Base-by-base conservation (phyloP, 1,140 invertebrate genomes). In the Rhopalosiphum maidis region DNA sequence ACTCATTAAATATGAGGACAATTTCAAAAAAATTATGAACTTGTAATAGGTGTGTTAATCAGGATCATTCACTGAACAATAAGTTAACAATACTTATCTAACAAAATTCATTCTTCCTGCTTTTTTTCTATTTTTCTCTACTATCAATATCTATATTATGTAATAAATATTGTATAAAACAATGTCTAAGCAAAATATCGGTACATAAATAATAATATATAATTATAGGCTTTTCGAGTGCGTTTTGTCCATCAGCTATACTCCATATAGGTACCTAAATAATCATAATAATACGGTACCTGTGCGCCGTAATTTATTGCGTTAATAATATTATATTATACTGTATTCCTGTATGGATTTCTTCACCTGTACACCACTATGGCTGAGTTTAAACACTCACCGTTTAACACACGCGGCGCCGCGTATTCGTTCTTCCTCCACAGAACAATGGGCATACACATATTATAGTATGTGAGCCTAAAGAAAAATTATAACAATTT, bases 321-420 rank as follows among this genome's bases (percentile, higher is more conserved):
- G 55, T 60, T 60, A 5, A n/a, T n/a, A n/a, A n/a, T n/a, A n/a
- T 77, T 18, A 77, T 35, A 77, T 77, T 77, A n/a, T 15, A n/a
- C 30, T 68, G 11, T n/a, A 6, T 35, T n/a, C 15, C 30, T 1
- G 18, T 77, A 18, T 77, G 30, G 60, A 87, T 87, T 87, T 87
- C 86, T 87, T 87, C 86, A 87, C 86, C 43, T 87, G 86, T 86
- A 86, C 83, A 23, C 8, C 83, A 7, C 21, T 23, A 7, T 41
- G 82, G 82, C 37, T 22, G 37, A 86, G 41, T 87, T 87, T 77
- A 48, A 87, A 87, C 86, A 30, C 30, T 30, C 86, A 51, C n/a
- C 46, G 86, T 87, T 87, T 87, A 87, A 87, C 86, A 87, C 46
- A 48, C 86, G 60, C n/a, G 15, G 4, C 82, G 35, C 35, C 77